phyloP scores from a whole-genome alignment of 2,113 vertebrate genomes.

The Microcebus lehilahytsara region DNA sequence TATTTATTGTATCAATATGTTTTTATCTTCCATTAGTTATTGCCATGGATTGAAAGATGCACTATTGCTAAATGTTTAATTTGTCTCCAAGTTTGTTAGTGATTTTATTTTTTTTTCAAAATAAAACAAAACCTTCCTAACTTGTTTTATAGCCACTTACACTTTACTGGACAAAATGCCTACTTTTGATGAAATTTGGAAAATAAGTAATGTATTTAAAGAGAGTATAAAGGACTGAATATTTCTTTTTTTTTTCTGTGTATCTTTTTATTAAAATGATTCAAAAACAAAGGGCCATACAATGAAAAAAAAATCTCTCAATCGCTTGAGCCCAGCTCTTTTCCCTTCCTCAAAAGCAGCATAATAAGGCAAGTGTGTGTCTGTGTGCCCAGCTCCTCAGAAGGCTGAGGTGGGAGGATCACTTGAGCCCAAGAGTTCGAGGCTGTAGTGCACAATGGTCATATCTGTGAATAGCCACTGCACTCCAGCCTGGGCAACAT shows the following conservation, averaged over 20 bases:
- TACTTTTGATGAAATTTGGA: background rate
- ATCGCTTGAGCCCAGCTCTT: background rate
- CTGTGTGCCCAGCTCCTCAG: background rate
- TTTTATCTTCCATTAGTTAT: background rate
- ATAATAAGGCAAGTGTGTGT: background rate
- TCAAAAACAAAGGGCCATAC: background rate
- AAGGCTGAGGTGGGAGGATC: background rate
- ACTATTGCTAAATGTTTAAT: background rate
- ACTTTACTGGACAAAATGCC: background rate
- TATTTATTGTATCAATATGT: background rate
- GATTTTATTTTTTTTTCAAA: slow-evolving; percentile 26
- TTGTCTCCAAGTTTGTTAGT: background rate
- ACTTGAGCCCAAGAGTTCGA: background rate
- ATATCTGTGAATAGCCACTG: background rate
- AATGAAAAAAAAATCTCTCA: background rate
- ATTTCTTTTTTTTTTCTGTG: background rate
- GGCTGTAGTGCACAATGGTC: background rate
- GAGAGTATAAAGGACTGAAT: background rate
- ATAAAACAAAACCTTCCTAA: background rate
- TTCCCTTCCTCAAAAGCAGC: background rate
- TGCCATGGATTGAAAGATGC: background rate
- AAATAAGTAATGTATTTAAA: background rate
- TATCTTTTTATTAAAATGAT: background rate
- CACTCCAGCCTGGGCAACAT: background rate
- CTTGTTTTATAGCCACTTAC: background rate